phyloP scores from a whole-genome alignment of 2,797 vertebrate genomes.

The Mycteria americana region DNA sequence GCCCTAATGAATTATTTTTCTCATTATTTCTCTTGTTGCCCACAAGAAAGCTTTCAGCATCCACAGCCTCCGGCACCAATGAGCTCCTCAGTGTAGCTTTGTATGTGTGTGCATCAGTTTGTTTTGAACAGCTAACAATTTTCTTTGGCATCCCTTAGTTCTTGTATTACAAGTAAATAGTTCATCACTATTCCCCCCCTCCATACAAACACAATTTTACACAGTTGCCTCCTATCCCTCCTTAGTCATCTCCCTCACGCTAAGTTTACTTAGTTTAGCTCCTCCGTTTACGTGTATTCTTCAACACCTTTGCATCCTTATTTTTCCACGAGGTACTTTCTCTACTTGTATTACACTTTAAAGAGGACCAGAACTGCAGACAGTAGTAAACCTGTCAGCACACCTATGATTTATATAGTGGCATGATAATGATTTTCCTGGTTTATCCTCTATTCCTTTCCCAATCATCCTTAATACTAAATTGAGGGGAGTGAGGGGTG shows the following conservation, averaged over 20 bases:
- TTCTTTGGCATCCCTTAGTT: background rate
- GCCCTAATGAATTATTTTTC: background rate
- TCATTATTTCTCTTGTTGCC: background rate
- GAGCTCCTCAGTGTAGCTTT: background rate
- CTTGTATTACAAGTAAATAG: background rate
- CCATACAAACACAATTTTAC: background rate
- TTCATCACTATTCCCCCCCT: background rate
- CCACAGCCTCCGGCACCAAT: accelerated
- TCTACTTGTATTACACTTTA: slow-evolving; percentile 42
- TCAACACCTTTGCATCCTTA: slow-evolving; percentile 1
- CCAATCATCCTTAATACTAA: background rate
- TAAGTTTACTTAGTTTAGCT: background rate
- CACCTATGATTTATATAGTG: background rate
- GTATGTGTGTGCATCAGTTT: background rate
- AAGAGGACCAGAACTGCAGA: slow-evolving; percentile 21
- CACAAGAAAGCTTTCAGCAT: background rate
- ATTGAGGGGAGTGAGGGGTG: background rate
- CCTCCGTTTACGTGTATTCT: background rate
- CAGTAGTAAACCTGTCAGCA: slow-evolving; percentile 43
- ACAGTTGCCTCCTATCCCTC: background rate
- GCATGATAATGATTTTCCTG: background rate
- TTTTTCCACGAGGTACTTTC: background rate
- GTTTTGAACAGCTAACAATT: background rate
- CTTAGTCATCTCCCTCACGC: background rate
- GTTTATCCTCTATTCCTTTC: background rate